Evolutionary conservation across 2,113 vertebrate genomes (phyloP), one percentile per base, ranked within the genome.

Genomic region (Scophthalmus maximus): DNA sequence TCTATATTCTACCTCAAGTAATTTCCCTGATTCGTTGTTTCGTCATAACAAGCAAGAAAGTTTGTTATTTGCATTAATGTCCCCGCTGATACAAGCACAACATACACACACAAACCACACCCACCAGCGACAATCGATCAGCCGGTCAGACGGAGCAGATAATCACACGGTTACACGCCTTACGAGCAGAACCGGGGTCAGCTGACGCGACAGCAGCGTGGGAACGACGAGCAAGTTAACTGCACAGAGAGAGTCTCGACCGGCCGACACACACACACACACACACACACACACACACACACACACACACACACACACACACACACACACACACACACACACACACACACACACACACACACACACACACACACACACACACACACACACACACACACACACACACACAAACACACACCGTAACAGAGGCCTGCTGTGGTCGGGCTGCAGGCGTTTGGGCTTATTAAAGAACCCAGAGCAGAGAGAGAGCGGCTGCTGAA

Each of bases 141-240:
- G 56, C 30, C 0, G 12, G 18, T 36, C 69, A 18, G 58, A 36
- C 23, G 5, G 17, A 70, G 81, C 51, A 51, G 79, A 52, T 76
- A 61, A 67, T 75, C 76, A 8, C 63, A 44, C 47, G 67, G 69
- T 78, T 56, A 22, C 62, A 40, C 64, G 51, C 63, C 57, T 58
- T 18, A n/a, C 22, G 8, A 59, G 47, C 61, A 29, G 62, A 63
- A 40, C n/a, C 73, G 8, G 64, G n/a, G 66, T 86, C 79, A 87
- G 79, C 79, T 82, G 73, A 84, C 72, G n/a, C 63, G 12, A 73
- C 14, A 27, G 74, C 69, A 67, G 44, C 68, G 74, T 86, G 84
- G 84, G 83, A 87, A 86, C 73, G 76, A 71, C 17, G 66, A 68
- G 79, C 53, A 63, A 67, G 68, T 36, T 40, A n/a, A 46, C 59